These are phyloP conservation scores for Vulpes ferrilata DNA, from an alignment of 2,113 vertebrate genomes.

Conservation along the genomic window DNA sequence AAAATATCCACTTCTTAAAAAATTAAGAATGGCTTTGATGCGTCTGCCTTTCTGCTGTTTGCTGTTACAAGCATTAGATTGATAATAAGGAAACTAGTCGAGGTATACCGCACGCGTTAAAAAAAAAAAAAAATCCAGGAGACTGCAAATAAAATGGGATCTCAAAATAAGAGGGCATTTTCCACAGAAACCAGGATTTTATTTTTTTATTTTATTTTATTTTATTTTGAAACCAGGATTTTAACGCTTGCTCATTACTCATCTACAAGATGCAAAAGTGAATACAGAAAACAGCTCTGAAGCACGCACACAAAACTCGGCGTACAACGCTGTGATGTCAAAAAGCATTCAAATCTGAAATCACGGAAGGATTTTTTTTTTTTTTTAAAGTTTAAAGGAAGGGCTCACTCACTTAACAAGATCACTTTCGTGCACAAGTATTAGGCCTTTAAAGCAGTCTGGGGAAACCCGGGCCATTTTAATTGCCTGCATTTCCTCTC, in stretches of 20 bases:
- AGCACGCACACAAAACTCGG: neutral
- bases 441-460: neutral
- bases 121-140: conserved; percentile 21
- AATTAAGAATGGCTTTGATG: neutral
- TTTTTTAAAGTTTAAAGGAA: neutral
- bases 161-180: conserved; percentile 53
- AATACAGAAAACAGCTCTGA: neutral
- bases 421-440: neutral
- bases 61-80: conserved; percentile 33
- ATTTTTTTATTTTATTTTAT: no score
- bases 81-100: conserved; percentile 4
- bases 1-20: neutral
- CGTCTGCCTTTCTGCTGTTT: neutral
- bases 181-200: conserved; percentile 30
- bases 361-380: neutral
- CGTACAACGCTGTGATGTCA: neutral
- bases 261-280: conserved; percentile 60
- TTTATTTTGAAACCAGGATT: conserved; percentile 51
- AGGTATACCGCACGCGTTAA: neutral
- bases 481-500: conserved; percentile 37
- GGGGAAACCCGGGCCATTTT: conserved; percentile 37
- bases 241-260: neutral
- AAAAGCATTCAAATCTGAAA: neutral
- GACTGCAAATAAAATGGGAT: conserved; percentile 52
- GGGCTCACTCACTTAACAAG: neutral